Percentiles rank a stretch among this genome's conserved stretches.
Evolutionary conservation across 2,888 invertebrate genomes (phyloP).

Genomic region (Stenoptilia bipunctidactyla): DNA sequence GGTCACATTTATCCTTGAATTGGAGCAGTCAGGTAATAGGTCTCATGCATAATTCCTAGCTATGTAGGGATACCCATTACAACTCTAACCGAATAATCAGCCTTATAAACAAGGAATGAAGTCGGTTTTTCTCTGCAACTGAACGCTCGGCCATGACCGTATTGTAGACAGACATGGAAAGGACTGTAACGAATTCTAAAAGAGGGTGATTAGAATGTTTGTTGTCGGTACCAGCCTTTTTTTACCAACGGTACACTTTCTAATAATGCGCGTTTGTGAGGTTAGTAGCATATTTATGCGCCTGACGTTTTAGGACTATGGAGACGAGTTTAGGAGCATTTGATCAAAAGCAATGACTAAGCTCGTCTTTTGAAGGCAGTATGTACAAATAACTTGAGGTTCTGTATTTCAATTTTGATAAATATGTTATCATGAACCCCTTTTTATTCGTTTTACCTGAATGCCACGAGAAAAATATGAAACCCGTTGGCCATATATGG

Average conservation of each 20-base stretch:
- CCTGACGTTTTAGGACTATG: too few species aligned
- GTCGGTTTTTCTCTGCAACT: not conserved
- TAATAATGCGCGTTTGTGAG: too few species aligned
- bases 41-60: constrained; percentile 25
- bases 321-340: too few species aligned
- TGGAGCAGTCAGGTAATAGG: constrained; percentile 27
- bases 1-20: constrained; percentile 27
- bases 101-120: not conserved
- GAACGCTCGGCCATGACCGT: not conserved
- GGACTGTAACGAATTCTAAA: not conserved
- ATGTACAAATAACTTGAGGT: too few species aligned
- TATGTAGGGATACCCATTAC: not conserved
- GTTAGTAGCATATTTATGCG: too few species aligned
- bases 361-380: too few species aligned
- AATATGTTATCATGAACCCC: too few species aligned
- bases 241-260: not conserved
- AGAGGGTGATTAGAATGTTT: not conserved
- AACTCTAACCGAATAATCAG: not conserved
- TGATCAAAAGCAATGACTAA: too few species aligned
- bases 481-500: too few species aligned
- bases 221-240: not conserved
- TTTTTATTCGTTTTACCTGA: too few species aligned
- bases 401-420: too few species aligned
- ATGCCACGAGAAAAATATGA: too few species aligned
- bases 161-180: not conserved